phyloP scores from a whole-genome alignment of 2,113 vertebrate genomes.

The Colinus virginianus region DNA sequence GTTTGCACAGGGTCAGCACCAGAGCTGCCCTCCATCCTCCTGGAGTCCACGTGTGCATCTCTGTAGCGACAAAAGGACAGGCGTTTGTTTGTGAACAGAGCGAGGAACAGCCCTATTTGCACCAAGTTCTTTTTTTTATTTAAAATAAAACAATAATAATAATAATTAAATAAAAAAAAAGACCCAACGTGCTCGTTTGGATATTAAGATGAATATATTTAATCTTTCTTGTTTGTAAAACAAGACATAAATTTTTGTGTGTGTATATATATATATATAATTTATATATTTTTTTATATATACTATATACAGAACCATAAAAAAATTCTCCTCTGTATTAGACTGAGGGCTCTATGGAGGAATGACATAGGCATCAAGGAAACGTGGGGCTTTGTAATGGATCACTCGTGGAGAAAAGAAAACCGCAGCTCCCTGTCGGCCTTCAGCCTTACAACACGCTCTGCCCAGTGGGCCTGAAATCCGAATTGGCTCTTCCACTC shows the following conservation, averaged over 20 bases:
- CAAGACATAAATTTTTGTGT: slow-evolving; percentile 74
- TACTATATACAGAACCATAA: slow-evolving; percentile 71
- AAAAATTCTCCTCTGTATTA: slow-evolving; percentile 61
- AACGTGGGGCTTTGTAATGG: slow-evolving; percentile 8
- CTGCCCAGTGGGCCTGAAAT: neutral
- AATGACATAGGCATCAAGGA: slow-evolving; percentile 47
- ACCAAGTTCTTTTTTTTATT: neutral
- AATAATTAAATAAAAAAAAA: neutral
- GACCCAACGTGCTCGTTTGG: slow-evolving; percentile 36
- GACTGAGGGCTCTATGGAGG: slow-evolving; percentile 39
- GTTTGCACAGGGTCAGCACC: neutral
- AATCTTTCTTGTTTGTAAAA: slow-evolving; percentile 76
- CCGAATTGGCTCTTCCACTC: neutral
- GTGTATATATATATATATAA: slow-evolving; percentile 37
- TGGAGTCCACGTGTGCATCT: neutral
- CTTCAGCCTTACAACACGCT: slow-evolving; percentile 8
- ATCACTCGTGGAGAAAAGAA: neutral
- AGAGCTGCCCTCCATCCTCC: neutral
- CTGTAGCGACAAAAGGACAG: neutral
- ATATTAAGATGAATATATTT: slow-evolving; percentile 76
- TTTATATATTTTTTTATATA: slow-evolving; percentile 63
- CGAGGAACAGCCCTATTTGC: neutral
- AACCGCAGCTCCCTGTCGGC: neutral
- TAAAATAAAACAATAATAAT: no score
- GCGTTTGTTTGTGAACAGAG: neutral